A percentile compares a stretch with the other conserved stretches of the same genome.
Conservation (phyloP, 2,113 vertebrate species). For the Dasyurus viverrinus region DNA sequence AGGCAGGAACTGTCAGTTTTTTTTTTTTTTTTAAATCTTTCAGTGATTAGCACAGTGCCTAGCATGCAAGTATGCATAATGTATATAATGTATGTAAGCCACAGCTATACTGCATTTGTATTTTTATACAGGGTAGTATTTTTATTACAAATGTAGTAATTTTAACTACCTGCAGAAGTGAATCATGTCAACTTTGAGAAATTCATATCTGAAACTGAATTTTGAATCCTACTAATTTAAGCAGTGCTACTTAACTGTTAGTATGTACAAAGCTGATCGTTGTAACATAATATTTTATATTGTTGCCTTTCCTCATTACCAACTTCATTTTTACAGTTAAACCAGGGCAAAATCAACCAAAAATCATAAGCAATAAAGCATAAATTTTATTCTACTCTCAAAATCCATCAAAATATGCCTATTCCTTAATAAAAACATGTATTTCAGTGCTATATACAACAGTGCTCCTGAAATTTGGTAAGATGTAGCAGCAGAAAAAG, state of each 20-base stretch:
- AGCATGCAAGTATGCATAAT: neutral
- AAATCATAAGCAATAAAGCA: neutral
- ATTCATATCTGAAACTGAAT: neutral
- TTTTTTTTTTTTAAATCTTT: neutral
- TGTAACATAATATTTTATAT: neutral
- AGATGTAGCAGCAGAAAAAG: neutral
- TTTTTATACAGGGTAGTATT: neutral
- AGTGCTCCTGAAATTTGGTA: neutral
- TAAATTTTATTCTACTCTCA: neutral
- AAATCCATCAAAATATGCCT: neutral
- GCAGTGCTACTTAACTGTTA: neutral
- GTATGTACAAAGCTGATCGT: neutral
- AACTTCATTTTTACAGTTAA: neutral
- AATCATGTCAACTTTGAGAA: neutral
- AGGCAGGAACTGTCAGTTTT: neutral
- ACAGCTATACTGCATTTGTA: neutral
- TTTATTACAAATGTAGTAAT: no score
- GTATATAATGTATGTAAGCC: no score
- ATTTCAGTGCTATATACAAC: neutral
- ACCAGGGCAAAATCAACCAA: neutral
- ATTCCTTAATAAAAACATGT: neutral
- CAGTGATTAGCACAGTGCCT: neutral
- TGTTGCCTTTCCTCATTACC: neutral
- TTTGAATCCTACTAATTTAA: slow-evolving; percentile 18
- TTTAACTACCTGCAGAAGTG: neutral